Evolutionary conservation across 2,797 vertebrate genomes (phyloP), one percentile per base, ranked within the genome.

Genomic region (Gambelia wislizenii): DNA sequence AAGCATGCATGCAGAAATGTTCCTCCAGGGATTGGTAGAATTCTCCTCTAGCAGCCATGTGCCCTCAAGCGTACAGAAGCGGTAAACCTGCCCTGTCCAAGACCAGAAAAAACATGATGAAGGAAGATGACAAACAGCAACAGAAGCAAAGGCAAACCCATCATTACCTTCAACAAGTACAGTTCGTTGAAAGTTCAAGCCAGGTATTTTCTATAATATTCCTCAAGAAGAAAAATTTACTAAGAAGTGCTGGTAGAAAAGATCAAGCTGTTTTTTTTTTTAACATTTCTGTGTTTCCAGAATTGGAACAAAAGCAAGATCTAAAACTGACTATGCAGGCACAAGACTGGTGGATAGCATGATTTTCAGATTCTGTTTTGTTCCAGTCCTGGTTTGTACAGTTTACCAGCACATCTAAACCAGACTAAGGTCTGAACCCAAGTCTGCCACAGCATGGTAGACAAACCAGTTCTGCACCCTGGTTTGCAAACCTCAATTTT

Each of bases 11-110:
- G 97, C 97, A 0, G 97, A 96, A 83, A 97, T 92, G 94, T 97
- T 96, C 86, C 97, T 97, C 97, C 97, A 98, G 52, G 97, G 96
- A 36, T 94, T n/a, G n/a, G 96, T 97, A 0, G 97, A 97, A 88
- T 98, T 98, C 89, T 97, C 96, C 89, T 96, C 95, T 72, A 95
- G 92, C 67, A 97, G 93, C 97, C 97, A 98, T 0, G 95, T 97
- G 27, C 97, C 97, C 1, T 98, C 97, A 0, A 20, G 67, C 0
- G 97, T 98, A 91, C 97, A 98, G 94, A 97, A 97, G 5, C 97
- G 96, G 44, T 97, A 97, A 81, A 97, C 97, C 0, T 94, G 96
- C 61, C 97, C 97, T 98, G 94, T 69, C 85, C 83, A 89, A 81
- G 89, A 74, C 0, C 30, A 91, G 82, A 86, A 0, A 2, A 77